A percentile compares a stretch with the other conserved stretches of the same genome.
Evolutionary conservation across 1,140 invertebrate species (phyloP).

Genomic region (Cardiocondyla obscurior): DNA sequence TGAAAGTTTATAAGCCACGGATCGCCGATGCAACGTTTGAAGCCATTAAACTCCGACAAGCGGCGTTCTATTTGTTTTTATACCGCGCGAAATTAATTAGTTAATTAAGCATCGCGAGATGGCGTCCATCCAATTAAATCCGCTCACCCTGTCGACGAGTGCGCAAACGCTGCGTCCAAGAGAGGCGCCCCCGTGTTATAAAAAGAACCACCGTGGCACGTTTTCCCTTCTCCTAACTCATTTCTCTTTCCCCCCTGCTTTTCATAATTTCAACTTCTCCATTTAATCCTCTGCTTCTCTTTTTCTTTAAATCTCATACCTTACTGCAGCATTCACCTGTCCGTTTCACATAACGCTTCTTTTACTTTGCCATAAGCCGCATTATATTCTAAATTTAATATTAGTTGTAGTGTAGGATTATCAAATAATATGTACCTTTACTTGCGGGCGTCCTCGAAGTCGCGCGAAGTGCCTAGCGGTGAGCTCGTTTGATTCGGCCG

Average conservation of each 20-base stretch:
- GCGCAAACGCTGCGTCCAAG: slow-evolving; percentile 72
- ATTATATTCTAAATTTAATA: neutral
- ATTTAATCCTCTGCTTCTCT: slow-evolving; percentile 42
- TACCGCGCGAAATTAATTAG: slow-evolving; percentile 82
- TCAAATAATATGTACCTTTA: too few species aligned
- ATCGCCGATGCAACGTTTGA: slow-evolving; percentile 1
- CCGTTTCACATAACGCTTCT: slow-evolving; percentile 13
- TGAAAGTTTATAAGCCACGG: neutral
- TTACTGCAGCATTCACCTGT: slow-evolving; percentile 38
- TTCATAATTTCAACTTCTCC: slow-evolving; percentile 64
- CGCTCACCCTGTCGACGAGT: slow-evolving; percentile 62
- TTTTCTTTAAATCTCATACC: too few species aligned
- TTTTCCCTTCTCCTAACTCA: slow-evolving; percentile 20
- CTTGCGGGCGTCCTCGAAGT: too few species aligned
- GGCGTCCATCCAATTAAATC: slow-evolving; percentile 82
- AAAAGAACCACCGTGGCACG: slow-evolving; percentile 56
- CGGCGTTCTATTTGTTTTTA: slow-evolving; percentile 70
- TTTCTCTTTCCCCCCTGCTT: slow-evolving; percentile 22
- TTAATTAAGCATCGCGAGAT: slow-evolving; percentile 80
- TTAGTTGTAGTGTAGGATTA: neutral
- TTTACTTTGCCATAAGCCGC: neutral
- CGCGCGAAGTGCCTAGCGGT: too few species aligned
- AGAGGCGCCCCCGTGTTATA: slow-evolving; percentile 61
- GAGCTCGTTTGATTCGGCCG: too few species aligned
- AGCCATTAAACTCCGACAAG: slow-evolving; percentile 56